phyloP scores from a whole-genome alignment of 2,888 invertebrate genomes.

The Erannis defoliaria region DNA sequence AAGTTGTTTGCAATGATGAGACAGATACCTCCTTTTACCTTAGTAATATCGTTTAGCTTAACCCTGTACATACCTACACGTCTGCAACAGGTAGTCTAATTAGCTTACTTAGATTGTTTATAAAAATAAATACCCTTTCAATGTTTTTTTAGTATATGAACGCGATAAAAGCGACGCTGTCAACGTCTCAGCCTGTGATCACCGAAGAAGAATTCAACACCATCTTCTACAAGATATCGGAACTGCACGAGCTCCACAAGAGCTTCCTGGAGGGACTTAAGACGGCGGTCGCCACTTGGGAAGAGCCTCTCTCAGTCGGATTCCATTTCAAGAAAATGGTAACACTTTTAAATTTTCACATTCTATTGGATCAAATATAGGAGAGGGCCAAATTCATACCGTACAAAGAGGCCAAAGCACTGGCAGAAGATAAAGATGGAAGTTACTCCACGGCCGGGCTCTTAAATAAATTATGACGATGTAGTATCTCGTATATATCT shows the following conservation, averaged over 20 bases:
- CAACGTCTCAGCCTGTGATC: conserved; percentile 96
- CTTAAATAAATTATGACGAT: too few relatives aligned
- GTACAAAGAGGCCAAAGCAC: too few relatives aligned
- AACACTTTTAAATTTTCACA: conserved; percentile 36
- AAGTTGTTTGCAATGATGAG: too few relatives aligned
- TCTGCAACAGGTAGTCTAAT: too few relatives aligned
- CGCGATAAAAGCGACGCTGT: conserved; percentile 94
- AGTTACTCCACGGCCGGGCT: too few relatives aligned
- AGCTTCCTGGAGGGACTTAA: conserved; percentile 93
- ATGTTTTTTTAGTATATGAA: conserved; percentile 93
- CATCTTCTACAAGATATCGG: conserved; percentile 97
- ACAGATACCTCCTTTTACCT: too few relatives aligned
- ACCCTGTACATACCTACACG: too few relatives aligned
- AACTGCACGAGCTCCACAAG: conserved; percentile 93
- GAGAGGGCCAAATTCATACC: too few relatives aligned
- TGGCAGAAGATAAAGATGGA: too few relatives aligned
- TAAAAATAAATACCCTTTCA: not conserved
- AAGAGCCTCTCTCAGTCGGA: conserved; percentile 92
- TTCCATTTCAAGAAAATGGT: conserved; percentile 95
- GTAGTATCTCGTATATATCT: too few relatives aligned
- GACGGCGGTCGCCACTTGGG: conserved; percentile 90
- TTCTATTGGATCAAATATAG: too few relatives aligned
- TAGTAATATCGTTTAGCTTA: too few relatives aligned
- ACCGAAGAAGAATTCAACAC: conserved; percentile 95
- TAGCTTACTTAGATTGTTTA: not conserved